A percentile compares a stretch with the other conserved stretches of the same genome.
These are phyloP conservation scores for Ormyrus rosae DNA, from an alignment of 2,888 invertebrate species.

Conservation along the genomic window DNA sequence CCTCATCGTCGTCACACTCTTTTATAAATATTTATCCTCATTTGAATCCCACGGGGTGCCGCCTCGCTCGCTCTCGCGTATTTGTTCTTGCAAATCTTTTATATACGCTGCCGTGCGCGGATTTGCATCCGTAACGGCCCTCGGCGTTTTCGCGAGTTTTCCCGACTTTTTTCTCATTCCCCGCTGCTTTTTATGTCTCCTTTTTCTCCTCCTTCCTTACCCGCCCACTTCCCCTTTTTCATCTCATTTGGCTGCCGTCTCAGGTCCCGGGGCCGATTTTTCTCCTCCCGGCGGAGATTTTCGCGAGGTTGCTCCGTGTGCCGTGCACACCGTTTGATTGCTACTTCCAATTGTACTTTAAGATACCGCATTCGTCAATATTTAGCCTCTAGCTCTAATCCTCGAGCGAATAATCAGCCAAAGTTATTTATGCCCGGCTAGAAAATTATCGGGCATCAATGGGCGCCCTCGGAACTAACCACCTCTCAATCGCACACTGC, in stretches of 20 bases:
- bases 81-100: conserved; percentile 73
- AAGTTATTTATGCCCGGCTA: too few species aligned
- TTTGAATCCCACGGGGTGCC: conserved; percentile 69
- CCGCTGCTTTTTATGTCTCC: conserved; percentile 54
- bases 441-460: not conserved
- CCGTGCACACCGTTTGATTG: too few species aligned
- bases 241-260: conserved; percentile 44
- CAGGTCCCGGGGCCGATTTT: conserved; percentile 37
- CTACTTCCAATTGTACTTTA: too few species aligned
- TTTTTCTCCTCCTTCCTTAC: not conserved
- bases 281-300: not conserved
- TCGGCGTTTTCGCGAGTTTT: conserved; percentile 57
- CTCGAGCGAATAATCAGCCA: too few species aligned
- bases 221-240: conserved; percentile 27
- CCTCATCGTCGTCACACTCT: conserved; percentile 64
- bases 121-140: conserved; percentile 71
- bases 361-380: too few species aligned
- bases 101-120: conserved; percentile 64
- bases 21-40: conserved; percentile 75
- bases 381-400: too few species aligned
- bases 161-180: not conserved
- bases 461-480: not conserved
- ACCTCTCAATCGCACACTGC: conserved; percentile 21
- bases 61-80: conserved; percentile 56
- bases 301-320: too few species aligned